A percentile compares a stretch with the other conserved stretches of the same genome.
Evolutionary conservation across 2,797 vertebrate species (phyloP).

Genomic region (Tragelaphus oryx): DNA sequence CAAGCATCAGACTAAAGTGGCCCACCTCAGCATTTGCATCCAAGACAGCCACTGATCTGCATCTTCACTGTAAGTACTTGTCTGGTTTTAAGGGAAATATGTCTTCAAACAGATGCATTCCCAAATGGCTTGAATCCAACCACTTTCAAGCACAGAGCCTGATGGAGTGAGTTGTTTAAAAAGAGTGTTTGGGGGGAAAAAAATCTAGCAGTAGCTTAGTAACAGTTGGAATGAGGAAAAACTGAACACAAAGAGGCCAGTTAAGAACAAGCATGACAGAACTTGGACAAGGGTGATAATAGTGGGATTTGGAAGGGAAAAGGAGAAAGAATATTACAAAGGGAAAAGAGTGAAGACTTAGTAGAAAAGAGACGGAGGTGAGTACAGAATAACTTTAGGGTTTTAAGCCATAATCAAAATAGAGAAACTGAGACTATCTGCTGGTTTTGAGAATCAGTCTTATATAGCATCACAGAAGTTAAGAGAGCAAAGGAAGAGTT

Average conservation of each 20-base stretch:
- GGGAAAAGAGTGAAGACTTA: not conserved
- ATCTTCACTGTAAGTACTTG: not conserved
- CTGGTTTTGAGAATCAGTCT: not conserved
- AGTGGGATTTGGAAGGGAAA: not conserved
- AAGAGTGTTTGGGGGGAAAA: not conserved
- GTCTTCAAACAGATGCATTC: conserved; percentile 20
- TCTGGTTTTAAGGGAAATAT: conserved; percentile 36
- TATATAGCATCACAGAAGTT: not conserved
- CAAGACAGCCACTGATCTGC: not conserved
- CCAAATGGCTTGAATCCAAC: conserved; percentile 35
- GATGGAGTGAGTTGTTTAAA: conserved; percentile 5
- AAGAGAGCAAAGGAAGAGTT: conserved; percentile 1
- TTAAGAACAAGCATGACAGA: not conserved
- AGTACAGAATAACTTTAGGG: not conserved
- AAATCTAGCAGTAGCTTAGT: conserved; percentile 24
- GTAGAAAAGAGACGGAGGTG: not conserved
- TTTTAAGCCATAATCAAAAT: not conserved
- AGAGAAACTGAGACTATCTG: not conserved
- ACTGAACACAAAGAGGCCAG: not conserved
- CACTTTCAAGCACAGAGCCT: conserved; percentile 14
- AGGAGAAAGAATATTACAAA: not conserved
- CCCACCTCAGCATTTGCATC: not conserved
- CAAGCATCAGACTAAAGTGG: not conserved
- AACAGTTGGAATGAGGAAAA: conserved; percentile 11
- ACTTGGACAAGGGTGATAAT: not conserved